These are phyloP conservation scores for Diplogasteroides magnus DNA, from an alignment of 1,140 invertebrate genomes.

Conservation along the genomic window DNA sequence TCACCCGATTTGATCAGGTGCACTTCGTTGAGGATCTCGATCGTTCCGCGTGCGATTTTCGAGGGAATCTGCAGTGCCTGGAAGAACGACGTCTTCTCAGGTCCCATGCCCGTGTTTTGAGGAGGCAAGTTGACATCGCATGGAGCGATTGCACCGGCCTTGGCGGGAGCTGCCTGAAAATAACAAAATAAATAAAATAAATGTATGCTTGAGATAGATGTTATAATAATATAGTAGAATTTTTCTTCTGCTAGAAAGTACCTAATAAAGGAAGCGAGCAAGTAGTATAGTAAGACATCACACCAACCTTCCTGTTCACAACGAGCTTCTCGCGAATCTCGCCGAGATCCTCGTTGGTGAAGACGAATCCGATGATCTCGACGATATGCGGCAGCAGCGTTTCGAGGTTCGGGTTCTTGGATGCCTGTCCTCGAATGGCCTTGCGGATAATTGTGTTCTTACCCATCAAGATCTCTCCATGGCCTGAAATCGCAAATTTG, in stretches of 20 bases:
- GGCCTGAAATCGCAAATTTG: no score
- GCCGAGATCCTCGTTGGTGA: constrained; percentile 87
- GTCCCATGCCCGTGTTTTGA: constrained; percentile 96
- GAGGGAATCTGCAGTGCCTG: constrained; percentile 98
- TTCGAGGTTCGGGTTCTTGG: constrained; percentile 86
- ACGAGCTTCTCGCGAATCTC: constrained; percentile 87
- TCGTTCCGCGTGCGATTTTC: constrained; percentile 99
- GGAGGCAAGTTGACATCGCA: constrained; percentile 89
- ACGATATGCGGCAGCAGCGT: constrained; percentile 85
- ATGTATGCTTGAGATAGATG: background rate
- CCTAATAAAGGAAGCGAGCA: background rate
- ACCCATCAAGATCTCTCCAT: constrained; percentile 91
- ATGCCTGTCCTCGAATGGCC: constrained; percentile 89
- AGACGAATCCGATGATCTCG: constrained; percentile 97
- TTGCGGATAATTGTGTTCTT: constrained; percentile 99
- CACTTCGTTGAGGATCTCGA: constrained; percentile 99
- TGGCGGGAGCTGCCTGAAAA: constrained; percentile 74
- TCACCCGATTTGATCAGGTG: constrained; percentile 87
- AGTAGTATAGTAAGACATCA: no score
- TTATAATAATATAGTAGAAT: background rate
- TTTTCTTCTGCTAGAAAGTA: no score
- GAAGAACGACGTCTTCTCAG: constrained; percentile 99
- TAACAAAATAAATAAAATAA: background rate
- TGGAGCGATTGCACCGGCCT: constrained; percentile 92
- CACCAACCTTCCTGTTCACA: constrained; percentile 69